phyloP scores from a whole-genome alignment of 1,140 invertebrate species.

The Orius insidiosus region DNA sequence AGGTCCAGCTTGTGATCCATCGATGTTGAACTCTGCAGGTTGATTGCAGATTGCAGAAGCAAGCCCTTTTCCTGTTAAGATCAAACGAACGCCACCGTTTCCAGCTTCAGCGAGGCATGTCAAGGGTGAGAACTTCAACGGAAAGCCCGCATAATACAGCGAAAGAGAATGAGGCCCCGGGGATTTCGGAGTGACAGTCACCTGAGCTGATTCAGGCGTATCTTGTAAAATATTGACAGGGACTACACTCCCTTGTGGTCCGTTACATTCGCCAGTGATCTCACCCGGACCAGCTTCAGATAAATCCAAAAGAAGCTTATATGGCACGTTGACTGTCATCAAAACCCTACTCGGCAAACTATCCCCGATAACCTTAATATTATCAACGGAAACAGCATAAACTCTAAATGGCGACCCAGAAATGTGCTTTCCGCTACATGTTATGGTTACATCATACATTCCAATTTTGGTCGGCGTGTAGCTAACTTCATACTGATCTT shows the following conservation, averaged over 20 bases:
- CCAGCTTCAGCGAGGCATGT: conserved; percentile 21
- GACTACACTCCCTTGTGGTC: conserved; percentile 37
- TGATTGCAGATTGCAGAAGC: conserved; percentile 74
- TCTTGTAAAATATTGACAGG: conserved; percentile 24
- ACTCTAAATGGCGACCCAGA: conserved; percentile 29
- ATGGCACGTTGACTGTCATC: conserved; percentile 29
- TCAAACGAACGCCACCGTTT: conserved; percentile 35
- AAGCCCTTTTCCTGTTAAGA: conserved; percentile 75
- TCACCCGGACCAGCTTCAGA: conserved; percentile 55
- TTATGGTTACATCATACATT: conserved; percentile 44
- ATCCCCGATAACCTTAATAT: conserved; percentile 19
- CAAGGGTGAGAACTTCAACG: conserved; percentile 34
- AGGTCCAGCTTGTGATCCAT: conserved; percentile 73
- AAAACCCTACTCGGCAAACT: conserved; percentile 14
- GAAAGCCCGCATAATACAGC: conserved; percentile 29
- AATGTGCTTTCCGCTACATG: conserved; percentile 40
- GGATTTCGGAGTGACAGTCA: conserved; percentile 29
- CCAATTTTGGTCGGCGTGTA: conserved; percentile 55
- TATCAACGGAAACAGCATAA: conserved; percentile 21
- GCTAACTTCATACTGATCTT: conserved; percentile 39
- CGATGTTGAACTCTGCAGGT: conserved; percentile 85
- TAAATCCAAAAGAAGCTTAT: conserved; percentile 55
- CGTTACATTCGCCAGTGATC: conserved; percentile 50
- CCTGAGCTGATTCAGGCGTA: conserved; percentile 26
- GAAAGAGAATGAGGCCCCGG: conserved; percentile 26